Base-by-base conservation (phyloP, 2,888 invertebrate genomes). In the Alentia gelatinosa region DNA sequence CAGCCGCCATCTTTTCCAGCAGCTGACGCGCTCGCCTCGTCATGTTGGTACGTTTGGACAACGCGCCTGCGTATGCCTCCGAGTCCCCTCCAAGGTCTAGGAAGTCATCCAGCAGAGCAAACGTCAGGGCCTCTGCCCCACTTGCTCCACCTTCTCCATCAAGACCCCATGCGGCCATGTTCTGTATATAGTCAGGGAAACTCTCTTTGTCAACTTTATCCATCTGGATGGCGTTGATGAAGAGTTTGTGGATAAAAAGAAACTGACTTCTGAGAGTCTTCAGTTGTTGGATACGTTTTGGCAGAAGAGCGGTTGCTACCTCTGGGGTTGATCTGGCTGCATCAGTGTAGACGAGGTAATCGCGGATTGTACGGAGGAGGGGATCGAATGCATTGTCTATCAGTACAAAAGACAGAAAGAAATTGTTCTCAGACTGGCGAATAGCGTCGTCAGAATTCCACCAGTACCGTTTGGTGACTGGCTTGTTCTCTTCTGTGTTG, bases 181-280 rank as follows among this genome's bases (percentile, higher is more conserved):
- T 79, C 79, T 79, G 79, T 7, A 79, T 79, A 26, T 79, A 79
- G n/a, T 79, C 79, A 23, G 79, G 79, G 39, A 79, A 79, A 12
- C 35, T 39, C 19, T 79, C 39, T 39, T 79, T 79, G 39, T 79
- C 79, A 23, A 79, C 39, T 39, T 9, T n/a, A 26, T 39, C 79
- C 79, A 37, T 79, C 79, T 35, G 35, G 79, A 79, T 39, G 1
- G 79, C 35, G 15, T 79, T 39, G 79, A 79, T 79, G 79, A 79
- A 79, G 37, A 79, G 79, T 39, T 79, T 79, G 79, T 79, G 35
- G 79, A 79, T 79, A 15, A 37, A 12, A 35, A 79, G 1, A 19
- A 79, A 79, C 15, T 79, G 37, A 12, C 15, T 12, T 19, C 39
- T 15, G 23, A 79, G 79, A 23, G 12, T 39, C 39, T 79, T 35